phyloP scores from a whole-genome alignment of 2,797 vertebrate genomes.

The Acrossocheilus fasciatus region DNA sequence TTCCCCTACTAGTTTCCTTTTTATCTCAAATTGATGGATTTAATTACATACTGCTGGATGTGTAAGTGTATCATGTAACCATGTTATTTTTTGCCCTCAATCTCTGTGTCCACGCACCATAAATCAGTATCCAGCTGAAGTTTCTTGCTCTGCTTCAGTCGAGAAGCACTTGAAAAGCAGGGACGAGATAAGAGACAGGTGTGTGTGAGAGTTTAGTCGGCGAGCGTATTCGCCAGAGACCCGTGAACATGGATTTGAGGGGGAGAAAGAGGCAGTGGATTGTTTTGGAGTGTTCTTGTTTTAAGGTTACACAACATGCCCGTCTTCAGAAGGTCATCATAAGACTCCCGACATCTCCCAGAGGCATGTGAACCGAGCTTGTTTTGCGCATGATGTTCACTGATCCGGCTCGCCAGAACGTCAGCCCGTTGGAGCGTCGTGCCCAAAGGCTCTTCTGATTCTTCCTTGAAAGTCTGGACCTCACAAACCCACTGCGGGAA shows the following conservation, averaged over 20 bases:
- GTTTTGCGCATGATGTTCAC: conserved; percentile 9
- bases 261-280: conserved; percentile 12
- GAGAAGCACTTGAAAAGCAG: conserved; percentile 42
- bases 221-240: conserved; percentile 21
- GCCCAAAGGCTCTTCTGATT: conserved; percentile 39
- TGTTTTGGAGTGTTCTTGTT: conserved; percentile 33
- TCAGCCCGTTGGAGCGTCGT: neutral
- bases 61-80: neutral
- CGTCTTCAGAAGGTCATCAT: conserved; percentile 32
- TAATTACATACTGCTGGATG: neutral
- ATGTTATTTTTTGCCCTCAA: neutral
- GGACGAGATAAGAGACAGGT: conserved; percentile 36
- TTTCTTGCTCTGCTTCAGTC: conserved; percentile 39
- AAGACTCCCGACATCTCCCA: conserved; percentile 7
- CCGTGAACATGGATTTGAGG: conserved; percentile 4
- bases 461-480: conserved; percentile 29
- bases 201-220: conserved; percentile 27
- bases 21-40: neutral
- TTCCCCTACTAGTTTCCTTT: neutral
- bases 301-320: conserved; percentile 24
- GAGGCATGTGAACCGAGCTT: conserved; percentile 1
- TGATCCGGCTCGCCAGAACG: neutral
- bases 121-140: conserved; percentile 34
- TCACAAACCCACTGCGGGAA: conserved; percentile 23
- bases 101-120: conserved; percentile 11